phyloP scores from a whole-genome alignment of 2,888 invertebrate species.

The Volucella inanis region DNA sequence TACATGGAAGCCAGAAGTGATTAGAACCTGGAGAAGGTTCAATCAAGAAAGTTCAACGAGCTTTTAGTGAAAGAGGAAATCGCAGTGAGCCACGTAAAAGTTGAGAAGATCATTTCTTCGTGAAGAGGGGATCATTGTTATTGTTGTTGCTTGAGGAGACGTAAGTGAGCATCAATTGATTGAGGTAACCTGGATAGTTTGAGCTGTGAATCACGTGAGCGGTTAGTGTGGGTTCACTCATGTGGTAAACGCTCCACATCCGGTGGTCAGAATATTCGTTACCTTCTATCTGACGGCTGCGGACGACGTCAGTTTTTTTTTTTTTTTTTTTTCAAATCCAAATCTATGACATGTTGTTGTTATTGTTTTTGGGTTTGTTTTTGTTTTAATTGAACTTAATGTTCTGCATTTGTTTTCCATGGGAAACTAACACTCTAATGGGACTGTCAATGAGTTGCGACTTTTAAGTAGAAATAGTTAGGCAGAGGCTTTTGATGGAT shows the following conservation, averaged over 20 bases:
- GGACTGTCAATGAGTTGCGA: slow-evolving; percentile 5
- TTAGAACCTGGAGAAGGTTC: slow-evolving; percentile 17
- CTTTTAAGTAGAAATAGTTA: slow-evolving; percentile 5
- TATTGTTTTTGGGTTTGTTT: background rate
- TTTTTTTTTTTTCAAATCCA: background rate
- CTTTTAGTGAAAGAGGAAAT: slow-evolving; percentile 36
- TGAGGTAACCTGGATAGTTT: background rate
- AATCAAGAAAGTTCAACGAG: slow-evolving; percentile 44
- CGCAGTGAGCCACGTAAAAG: slow-evolving; percentile 48
- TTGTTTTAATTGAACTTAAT: slow-evolving; percentile 20
- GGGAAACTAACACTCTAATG: slow-evolving; percentile 39
- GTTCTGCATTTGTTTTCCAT: slow-evolving; percentile 28
- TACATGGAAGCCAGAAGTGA: slow-evolving; percentile 16
- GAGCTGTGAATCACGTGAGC: slow-evolving; percentile 32
- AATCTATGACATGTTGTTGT: no score
- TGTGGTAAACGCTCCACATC: slow-evolving; percentile 49
- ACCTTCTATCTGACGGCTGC: background rate
- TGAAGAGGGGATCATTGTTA: no score
- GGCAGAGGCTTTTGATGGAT: background rate
- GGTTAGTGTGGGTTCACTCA: slow-evolving; percentile 26
- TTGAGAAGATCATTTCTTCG: background rate
- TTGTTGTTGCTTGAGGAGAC: no score
- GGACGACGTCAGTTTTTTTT: background rate
- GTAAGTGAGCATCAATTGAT: no score
- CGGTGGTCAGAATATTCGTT: slow-evolving; percentile 30